Evolutionary conservation across 2,797 vertebrate genomes (phyloP), one percentile per base, ranked within the genome.

Genomic region (Pogonophryne albipinna): DNA sequence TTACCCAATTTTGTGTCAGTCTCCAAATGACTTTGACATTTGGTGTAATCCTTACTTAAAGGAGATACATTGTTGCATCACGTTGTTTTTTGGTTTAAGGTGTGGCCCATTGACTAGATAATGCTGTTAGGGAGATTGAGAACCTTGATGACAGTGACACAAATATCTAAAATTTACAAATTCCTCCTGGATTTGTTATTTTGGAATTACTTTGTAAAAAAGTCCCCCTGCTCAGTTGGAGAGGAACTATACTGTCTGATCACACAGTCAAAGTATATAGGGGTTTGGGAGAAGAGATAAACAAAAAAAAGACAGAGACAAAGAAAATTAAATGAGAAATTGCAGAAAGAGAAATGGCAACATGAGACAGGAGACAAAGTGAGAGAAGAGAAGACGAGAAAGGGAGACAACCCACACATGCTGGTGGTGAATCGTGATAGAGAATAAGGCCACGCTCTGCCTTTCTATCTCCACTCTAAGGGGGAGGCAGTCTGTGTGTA

Each of bases 381-480:
- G 59, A 67, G 16, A 79, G 52, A 63, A 71, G 57, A 74, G 53
- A 45, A 47, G 69, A 49, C 45, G 27, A 41, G 41, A 82, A 64
- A 60, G 42, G 50, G 44, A 69, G 61, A 52, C 79, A 79, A 46
- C 78, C 82, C 72, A 84, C 88, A 81, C 78, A 73, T 49, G 59
- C 66, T 74, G 59, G 63, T 71, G 85, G 60, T 76, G 71, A 76
- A 83, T 74, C 50, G 55, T 71, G 80, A 78, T 53, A 49, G 58
- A 87, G 78, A 78, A 79, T 53, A 76, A 81, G 68, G 75, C 73
- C 64, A 50, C 12, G 47, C 55, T 76, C 53, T 71, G 71, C 64
- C 56, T 80, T 55, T 88, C 75, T 71, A 23, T 82, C 75, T 55
- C 56, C 66, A 74, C 84, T 78, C 63, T 80, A 81, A 87, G 84